Evolutionary conservation across 2,113 vertebrate species (phyloP).

Genomic region (Drymodes brunneopygia): DNA sequence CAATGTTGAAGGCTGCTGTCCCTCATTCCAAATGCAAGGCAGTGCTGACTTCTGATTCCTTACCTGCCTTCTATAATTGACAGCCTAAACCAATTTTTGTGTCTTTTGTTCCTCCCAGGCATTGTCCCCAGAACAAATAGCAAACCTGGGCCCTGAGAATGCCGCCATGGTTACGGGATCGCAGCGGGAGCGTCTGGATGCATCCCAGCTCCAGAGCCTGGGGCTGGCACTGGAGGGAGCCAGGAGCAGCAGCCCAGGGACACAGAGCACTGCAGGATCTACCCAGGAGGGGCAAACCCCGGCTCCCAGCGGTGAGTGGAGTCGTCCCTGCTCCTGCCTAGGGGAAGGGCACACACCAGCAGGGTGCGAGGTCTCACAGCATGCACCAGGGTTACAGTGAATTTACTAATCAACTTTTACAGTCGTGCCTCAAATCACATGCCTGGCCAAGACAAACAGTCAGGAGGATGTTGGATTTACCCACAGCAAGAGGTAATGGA

Average conservation of each 20-base stretch:
- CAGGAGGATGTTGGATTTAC: neutral
- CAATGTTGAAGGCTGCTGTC: neutral
- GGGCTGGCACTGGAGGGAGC: constrained; percentile 69
- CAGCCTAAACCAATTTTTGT: neutral
- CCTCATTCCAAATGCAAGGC: neutral
- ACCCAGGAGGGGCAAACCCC: neutral
- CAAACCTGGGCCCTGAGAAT: constrained; percentile 73
- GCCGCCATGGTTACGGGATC: constrained; percentile 66
- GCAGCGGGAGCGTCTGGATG: constrained; percentile 59
- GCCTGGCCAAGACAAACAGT: neutral
- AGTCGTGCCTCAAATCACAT: neutral
- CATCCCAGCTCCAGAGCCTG: constrained; percentile 72
- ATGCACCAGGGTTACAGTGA: neutral
- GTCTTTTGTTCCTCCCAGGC: constrained; percentile 44
- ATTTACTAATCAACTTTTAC: neutral
- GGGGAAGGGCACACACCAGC: neutral
- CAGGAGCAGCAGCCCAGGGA: neutral
- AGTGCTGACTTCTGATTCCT: neutral
- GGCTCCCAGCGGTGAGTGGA: constrained; percentile 35
- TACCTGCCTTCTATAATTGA: neutral
- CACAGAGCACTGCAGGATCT: neutral
- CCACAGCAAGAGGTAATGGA: neutral
- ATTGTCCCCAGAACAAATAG: constrained; percentile 74
- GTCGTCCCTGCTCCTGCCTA: neutral
- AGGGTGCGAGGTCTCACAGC: neutral